Evolutionary conservation across 2,113 vertebrate species (phyloP).

Genomic region (Benitochromis conjunctus): DNA sequence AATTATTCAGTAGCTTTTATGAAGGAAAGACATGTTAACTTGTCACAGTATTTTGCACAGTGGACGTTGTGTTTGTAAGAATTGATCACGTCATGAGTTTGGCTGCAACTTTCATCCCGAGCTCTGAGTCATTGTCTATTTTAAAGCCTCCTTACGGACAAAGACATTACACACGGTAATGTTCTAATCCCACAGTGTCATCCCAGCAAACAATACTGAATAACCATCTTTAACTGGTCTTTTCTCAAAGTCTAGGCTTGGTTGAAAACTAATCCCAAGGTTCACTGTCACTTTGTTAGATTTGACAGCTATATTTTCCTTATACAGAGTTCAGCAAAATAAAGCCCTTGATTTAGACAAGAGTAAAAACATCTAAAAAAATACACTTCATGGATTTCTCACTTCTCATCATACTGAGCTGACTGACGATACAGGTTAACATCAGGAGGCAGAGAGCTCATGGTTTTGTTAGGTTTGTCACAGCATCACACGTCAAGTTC

Average conservation of each 20-base stretch:
- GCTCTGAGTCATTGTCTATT: neutral
- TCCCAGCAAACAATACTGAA: neutral
- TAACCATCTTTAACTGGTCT: neutral
- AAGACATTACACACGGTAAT: neutral
- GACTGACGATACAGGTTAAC: neutral
- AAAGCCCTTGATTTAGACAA: neutral
- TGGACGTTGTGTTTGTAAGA: neutral
- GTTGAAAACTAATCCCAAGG: neutral
- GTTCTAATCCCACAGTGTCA: neutral
- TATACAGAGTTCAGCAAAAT: neutral
- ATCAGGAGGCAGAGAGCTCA: neutral
- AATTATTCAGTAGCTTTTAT: neutral
- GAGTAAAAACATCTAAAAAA: neutral
- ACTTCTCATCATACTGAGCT: neutral
- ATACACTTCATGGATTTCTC: neutral
- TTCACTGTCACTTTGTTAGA: neutral
- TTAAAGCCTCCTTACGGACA: neutral
- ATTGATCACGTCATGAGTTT: neutral
- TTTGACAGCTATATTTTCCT: neutral
- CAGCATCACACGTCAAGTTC: neutral
- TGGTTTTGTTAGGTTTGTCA: neutral
- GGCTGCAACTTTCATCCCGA: neutral
- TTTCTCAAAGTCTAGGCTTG: neutral
- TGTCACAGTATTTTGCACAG: neutral
- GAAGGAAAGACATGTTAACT: neutral